These are phyloP conservation scores for Drosophila longiperda DNA, from an alignment of 2,888 invertebrate genomes.

Conservation along the genomic window DNA sequence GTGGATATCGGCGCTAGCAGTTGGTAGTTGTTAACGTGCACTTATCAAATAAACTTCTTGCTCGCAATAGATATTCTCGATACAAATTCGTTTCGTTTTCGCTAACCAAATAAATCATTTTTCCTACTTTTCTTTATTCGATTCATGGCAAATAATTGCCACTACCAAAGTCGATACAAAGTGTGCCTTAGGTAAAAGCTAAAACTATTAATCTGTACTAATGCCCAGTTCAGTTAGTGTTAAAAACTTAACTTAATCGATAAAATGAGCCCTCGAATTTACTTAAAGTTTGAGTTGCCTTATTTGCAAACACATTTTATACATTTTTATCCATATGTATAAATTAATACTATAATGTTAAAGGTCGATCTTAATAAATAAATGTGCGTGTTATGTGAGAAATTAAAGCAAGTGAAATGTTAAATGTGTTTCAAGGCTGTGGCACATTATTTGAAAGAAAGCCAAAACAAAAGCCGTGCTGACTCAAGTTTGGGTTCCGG, in stretches of 20 bases:
- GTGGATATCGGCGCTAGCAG: slow-evolving; percentile 65
- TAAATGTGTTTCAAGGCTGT: slow-evolving; percentile 72
- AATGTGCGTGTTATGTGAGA: slow-evolving; percentile 37
- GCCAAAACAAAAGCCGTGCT: slow-evolving; percentile 61
- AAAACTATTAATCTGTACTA: background rate
- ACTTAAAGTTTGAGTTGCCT: slow-evolving; percentile 36
- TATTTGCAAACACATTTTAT: slow-evolving; percentile 18
- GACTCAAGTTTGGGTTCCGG: slow-evolving; percentile 40
- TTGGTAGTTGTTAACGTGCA: slow-evolving; percentile 65
- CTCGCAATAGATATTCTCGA: slow-evolving; percentile 42
- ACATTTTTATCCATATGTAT: background rate
- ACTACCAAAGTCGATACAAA: background rate
- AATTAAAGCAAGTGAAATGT: slow-evolving; percentile 55
- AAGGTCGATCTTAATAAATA: slow-evolving; percentile 24
- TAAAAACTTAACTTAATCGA: slow-evolving; percentile 67
- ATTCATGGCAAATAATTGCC: background rate
- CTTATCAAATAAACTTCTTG: slow-evolving; percentile 67
- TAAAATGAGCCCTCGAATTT: slow-evolving; percentile 61
- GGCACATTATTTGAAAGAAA: slow-evolving; percentile 38
- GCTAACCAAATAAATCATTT: slow-evolving; percentile 20
- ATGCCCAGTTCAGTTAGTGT: slow-evolving; percentile 26
- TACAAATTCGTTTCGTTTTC: slow-evolving; percentile 20
- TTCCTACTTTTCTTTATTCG: background rate
- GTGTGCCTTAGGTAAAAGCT: slow-evolving; percentile 34
- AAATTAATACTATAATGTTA: background rate